Evolutionary conservation across 2,888 invertebrate genomes (phyloP), one percentile per base, ranked within the genome.

Genomic region (Caenorhabditis sulstoni): DNA sequence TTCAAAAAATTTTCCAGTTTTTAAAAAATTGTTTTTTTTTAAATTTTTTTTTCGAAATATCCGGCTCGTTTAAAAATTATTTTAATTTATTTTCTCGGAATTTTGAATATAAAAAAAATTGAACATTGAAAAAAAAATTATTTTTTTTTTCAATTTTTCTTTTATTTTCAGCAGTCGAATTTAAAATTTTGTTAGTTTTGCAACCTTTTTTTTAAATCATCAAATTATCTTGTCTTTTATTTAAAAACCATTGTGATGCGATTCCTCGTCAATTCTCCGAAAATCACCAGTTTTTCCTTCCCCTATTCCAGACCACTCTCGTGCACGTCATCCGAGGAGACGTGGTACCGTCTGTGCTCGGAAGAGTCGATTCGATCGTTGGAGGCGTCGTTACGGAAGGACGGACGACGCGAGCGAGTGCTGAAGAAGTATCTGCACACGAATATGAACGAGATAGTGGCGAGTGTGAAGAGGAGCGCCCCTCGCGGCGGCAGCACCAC

Each of bases 241-340:
- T n/a, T n/a, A n/a, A n/a, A n/a, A n/a, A n/a, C n/a, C n/a, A n/a
- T n/a, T n/a, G n/a, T n/a, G n/a, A n/a, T n/a, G n/a, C n/a, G n/a
- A n/a, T n/a, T n/a, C n/a, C n/a, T n/a, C n/a, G n/a, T n/a, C n/a
- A n/a, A n/a, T n/a, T n/a, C 39, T 44, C 22, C 12, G 12, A 29
- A 49, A n/a, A 49, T 50, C n/a, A 29, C 29, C 29, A 29, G 7
- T 41, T 45, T 18, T 16, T 14, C 11, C 35, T n/a, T n/a, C n/a
- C n/a, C n/a, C n/a, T n/a, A n/a, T 71, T 71, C 16, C 62, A 71
- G 71, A 29, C 73, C 73, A 7, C 3, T 62, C 14, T 37, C 64
- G 1, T 16, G 50, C 1, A 14, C 41, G 3, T 4, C 29, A 22
- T n/a, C 16, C n/a, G 20, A 50, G 0, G 66, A 74, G 47, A 53